A percentile compares a stretch with the other conserved stretches of the same genome.
These are phyloP conservation scores for Heterodera carotae DNA, from an alignment of 1,140 invertebrate genomes.

Conservation along the genomic window DNA sequence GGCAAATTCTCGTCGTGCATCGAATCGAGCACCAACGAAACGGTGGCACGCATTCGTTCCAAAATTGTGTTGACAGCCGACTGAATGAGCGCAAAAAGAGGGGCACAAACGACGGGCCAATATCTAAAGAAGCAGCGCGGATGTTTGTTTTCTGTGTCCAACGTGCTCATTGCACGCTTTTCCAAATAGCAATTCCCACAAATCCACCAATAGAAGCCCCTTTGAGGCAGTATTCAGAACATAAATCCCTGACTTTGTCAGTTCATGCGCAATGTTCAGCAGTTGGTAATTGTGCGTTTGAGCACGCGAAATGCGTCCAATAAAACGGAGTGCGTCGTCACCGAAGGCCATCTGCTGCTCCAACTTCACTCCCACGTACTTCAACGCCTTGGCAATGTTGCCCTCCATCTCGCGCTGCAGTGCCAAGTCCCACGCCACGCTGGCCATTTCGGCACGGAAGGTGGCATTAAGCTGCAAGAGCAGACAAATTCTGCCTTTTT, in stretches of 20 bases:
- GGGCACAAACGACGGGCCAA: constrained; percentile 50
- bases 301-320: constrained; percentile 44
- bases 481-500: too few relatives aligned
- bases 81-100: constrained; percentile 50
- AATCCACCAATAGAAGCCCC: too few relatives aligned
- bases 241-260: too few relatives aligned
- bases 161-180: too few relatives aligned
- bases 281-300: constrained; percentile 56
- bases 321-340: constrained; percentile 48
- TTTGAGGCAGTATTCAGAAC: too few relatives aligned
- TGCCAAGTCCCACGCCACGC: constrained; percentile 51
- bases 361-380: constrained; percentile 52
- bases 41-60: constrained; percentile 42
- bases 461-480: constrained; percentile 49
- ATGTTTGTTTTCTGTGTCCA: too few relatives aligned
- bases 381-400: constrained; percentile 49
- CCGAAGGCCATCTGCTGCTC: constrained; percentile 43
- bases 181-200: too few relatives aligned
- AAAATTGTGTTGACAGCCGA: constrained; percentile 33
- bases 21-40: constrained; percentile 49
- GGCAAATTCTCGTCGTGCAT: constrained; percentile 56
- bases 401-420: constrained; percentile 50
- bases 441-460: constrained; percentile 55
- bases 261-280: constrained; percentile 52
- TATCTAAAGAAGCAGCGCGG: constrained; percentile 29